Percentiles rank a stretch among this genome's conserved stretches.
These are phyloP conservation scores for Apostichopus californicus DNA, from an alignment of 35 echinoderm and acorn worm genomes.

Conservation along the genomic window DNA sequence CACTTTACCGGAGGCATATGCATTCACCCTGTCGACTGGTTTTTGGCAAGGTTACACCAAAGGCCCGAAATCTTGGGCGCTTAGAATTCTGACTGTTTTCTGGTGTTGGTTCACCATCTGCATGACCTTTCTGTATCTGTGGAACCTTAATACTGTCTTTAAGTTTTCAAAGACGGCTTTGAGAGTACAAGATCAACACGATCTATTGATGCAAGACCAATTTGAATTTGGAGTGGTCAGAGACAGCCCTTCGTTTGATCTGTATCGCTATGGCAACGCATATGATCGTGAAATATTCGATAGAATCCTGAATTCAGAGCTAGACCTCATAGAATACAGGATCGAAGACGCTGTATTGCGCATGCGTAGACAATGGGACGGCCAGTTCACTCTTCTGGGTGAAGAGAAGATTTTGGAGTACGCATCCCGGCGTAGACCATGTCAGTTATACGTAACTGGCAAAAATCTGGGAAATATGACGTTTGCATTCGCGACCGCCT, in stretches of 20 bases:
- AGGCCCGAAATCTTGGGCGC: conserved; percentile 64
- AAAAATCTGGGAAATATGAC: conserved; percentile 66
- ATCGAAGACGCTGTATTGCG: conserved; percentile 68
- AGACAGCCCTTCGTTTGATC: conserved; percentile 73
- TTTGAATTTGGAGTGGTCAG: conserved; percentile 76
- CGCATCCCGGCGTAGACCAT: conserved; percentile 57
- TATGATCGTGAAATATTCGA: conserved; percentile 52
- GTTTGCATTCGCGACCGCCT: conserved; percentile 71
- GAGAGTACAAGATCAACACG: conserved; percentile 22
- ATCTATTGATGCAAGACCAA: conserved; percentile 72
- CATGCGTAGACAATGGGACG: conserved; percentile 74
- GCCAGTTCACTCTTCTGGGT: conserved; percentile 74
- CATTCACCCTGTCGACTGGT: conserved; percentile 48
- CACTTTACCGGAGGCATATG: conserved; percentile 62
- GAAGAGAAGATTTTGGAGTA: conserved; percentile 70
- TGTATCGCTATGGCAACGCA: conserved; percentile 59
- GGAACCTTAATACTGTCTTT: conserved; percentile 72
- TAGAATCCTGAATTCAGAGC: conserved; percentile 67
- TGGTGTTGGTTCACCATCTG: conserved; percentile 78
- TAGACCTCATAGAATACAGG: conserved; percentile 65
- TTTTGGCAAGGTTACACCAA: conserved; percentile 74
- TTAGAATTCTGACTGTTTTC: conserved; percentile 57
- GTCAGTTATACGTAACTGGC: conserved; percentile 68
- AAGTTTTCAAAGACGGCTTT: conserved; percentile 65
- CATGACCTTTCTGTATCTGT: conserved; percentile 74